Base-by-base conservation (phyloP, 2,888 invertebrate species). In the Acholoe squamosa region DNA sequence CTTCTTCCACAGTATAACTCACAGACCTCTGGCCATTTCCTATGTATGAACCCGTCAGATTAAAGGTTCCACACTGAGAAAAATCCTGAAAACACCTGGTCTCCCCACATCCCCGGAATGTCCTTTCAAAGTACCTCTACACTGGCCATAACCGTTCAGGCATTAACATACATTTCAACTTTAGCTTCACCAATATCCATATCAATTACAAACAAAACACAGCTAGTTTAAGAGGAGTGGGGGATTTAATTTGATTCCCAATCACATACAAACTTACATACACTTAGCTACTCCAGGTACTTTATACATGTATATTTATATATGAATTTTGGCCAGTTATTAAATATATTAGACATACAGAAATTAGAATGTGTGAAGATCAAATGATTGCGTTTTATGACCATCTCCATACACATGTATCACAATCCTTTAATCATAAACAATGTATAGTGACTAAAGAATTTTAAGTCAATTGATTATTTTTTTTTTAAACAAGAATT, bases 351-450 rank as follows among this genome's bases (percentile, higher is more conserved):
- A 43, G 33, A 80, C 12, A 34, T 80, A 80, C 22, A 80, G 80
- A 80, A 31, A 80, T 80, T 1, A 34, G 80, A 80, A 80, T 80
- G 80, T 80, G 80, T 43, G 43, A 43, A 34, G 80, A 80, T 80
- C 22, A 80, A 80, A 28, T 31, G 10, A 80, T 14, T 14, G 5
- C 10, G 43, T 43, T n/a, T 33, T 80, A 80, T 33, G 33, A 33
- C 80, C 33, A 31, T 5, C 33, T 80, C 80, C 33, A 12, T 80
- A 80, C n/a, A n/a, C n/a, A n/a, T n/a, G n/a, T 80, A 80, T 80
- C 80, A 80, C 80, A 80, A 34, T 33, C 80, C 34, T 80, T 43
- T 43, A 80, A 34, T 33, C 14, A 43, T 43, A 43, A 80, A 43
- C 43, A 16, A 76, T 25, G 80, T 34, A 80, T 16, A 25, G 43